Percentiles rank a stretch among this genome's conserved stretches.
These are phyloP conservation scores for Acipenser ruthenus DNA, from an alignment of 2,797 vertebrate species.

Conservation along the genomic window DNA sequence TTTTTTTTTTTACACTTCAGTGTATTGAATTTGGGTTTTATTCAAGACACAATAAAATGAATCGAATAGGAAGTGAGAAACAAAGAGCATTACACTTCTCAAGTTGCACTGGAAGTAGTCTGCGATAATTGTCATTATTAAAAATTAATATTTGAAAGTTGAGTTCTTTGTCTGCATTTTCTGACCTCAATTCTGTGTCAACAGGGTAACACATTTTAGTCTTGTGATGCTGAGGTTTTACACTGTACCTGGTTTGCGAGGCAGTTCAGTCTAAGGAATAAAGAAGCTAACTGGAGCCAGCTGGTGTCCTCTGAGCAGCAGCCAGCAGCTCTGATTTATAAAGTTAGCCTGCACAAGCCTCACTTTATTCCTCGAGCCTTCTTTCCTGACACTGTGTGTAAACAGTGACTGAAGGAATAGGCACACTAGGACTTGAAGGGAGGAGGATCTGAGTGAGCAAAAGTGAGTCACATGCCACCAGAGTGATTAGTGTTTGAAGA, in stretches of 20 bases:
- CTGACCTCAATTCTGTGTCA: conserved; percentile 23
- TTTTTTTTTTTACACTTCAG: too few relatives aligned
- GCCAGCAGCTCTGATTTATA: conserved; percentile 60
- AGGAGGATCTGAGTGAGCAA: conserved; percentile 21
- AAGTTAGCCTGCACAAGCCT: conserved; percentile 23
- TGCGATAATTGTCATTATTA: neutral
- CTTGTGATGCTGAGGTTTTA: conserved; percentile 27
- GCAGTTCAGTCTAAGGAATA: conserved; percentile 33
- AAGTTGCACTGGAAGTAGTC: neutral
- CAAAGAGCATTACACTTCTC: neutral
- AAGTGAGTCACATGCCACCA: conserved; percentile 49
- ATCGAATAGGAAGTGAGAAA: neutral
- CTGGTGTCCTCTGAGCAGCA: conserved; percentile 50
- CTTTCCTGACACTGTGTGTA: conserved; percentile 39
- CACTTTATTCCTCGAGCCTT: conserved; percentile 30
- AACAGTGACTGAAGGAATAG: conserved; percentile 39
- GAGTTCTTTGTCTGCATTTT: conserved; percentile 16
- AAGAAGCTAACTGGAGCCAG: conserved; percentile 60
- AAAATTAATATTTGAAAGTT: neutral
- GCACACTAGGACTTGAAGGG: conserved; percentile 22
- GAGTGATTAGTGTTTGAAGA: conserved; percentile 65
- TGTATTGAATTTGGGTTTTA: too few relatives aligned
- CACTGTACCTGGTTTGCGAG: conserved; percentile 46
- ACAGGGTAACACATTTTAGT: conserved; percentile 21
- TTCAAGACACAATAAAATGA: too few relatives aligned